A percentile compares a stretch with the other conserved stretches of the same genome.
Evolutionary conservation across 1,140 invertebrate species (phyloP).

Genomic region (Leptinotarsa undecemlineata): DNA sequence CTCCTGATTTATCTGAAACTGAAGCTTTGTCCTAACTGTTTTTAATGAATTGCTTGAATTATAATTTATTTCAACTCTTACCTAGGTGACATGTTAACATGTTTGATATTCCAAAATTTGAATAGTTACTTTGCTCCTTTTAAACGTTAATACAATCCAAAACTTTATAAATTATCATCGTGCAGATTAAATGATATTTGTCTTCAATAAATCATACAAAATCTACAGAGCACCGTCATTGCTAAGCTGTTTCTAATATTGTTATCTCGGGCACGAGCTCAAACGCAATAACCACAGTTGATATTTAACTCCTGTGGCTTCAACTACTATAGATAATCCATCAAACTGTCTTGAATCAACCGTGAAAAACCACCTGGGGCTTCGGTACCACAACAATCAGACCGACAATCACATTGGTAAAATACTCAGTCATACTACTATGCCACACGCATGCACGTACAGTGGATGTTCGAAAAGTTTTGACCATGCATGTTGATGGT

Average conservation of each 20-base stretch:
- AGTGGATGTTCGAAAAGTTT: not conserved
- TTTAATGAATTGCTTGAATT: too few relatives aligned
- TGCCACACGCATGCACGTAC: not conserved
- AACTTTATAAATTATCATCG: too few relatives aligned
- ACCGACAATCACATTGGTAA: constrained; percentile 7
- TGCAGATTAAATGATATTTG: too few relatives aligned
- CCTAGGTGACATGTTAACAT: too few relatives aligned
- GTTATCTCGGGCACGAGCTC: constrained; percentile 4
- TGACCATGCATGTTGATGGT: too few relatives aligned
- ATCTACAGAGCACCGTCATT: not conserved
- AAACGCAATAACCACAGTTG: not conserved
- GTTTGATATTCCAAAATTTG: too few relatives aligned
- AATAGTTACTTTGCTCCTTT: too few relatives aligned
- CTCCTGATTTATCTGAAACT: too few relatives aligned
- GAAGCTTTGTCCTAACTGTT: too few relatives aligned
- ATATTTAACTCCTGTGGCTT: constrained; percentile 1
- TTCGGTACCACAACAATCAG: not conserved
- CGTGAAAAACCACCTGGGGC: constrained; percentile 7
- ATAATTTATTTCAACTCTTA: too few relatives aligned
- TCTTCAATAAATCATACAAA: too few relatives aligned
- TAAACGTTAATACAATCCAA: too few relatives aligned
- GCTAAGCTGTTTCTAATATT: not conserved
- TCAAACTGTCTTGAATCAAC: not conserved
- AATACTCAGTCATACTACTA: constrained; percentile 2
- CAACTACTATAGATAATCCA: not conserved